Base-by-base conservation (phyloP, 2,113 vertebrate genomes). In the Edolisoma coerulescens region DNA sequence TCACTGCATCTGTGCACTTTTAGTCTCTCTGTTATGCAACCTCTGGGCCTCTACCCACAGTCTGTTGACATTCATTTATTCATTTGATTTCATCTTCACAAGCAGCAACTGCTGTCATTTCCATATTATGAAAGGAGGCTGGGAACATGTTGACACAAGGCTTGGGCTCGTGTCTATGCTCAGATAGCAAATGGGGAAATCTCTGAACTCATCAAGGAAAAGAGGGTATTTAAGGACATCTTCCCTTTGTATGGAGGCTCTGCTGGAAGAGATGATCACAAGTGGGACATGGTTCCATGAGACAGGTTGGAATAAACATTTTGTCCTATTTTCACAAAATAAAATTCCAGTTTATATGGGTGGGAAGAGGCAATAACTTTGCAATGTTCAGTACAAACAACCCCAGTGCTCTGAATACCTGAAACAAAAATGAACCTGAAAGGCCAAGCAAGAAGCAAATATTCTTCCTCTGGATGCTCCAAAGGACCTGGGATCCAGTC, bases 61-160 rank as follows among this genome's bases (percentile, higher is more conserved):
- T 87, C 96, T 93, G 84, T 80, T 97, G 96, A 84, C 82, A 64
- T 96, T 96, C 94, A 90, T 95, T 96, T 96, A 96, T 97, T 97
- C 96, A 77, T 94, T 93, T 93, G 95, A 83, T 97, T 96, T 78
- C 87, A 83, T 85, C 90, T 78, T 71, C 28, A 13, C 69, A 76
- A 84, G 84, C 60, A 13, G 90, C 84, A 74, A 74, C 47, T 5
- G 11, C 95, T 95, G 93, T 93, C 93, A 87, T 96, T 96, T 88
- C 95, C 91, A 69, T 47, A 30, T 89, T 87, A 77, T 3, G 4
- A 92, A 89, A 85, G 80, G 93, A 93, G 87, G 50, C 71, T 78
- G 93, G 86, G 88, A 92, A 81, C 70, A 22, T 33, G 70, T 77
- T 86, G 93, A 95, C 92, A 96, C 77, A 91, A 92, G 77, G 70